Conservation (phyloP, 1,140 invertebrate genomes). For the Aplysia californica region DNA sequence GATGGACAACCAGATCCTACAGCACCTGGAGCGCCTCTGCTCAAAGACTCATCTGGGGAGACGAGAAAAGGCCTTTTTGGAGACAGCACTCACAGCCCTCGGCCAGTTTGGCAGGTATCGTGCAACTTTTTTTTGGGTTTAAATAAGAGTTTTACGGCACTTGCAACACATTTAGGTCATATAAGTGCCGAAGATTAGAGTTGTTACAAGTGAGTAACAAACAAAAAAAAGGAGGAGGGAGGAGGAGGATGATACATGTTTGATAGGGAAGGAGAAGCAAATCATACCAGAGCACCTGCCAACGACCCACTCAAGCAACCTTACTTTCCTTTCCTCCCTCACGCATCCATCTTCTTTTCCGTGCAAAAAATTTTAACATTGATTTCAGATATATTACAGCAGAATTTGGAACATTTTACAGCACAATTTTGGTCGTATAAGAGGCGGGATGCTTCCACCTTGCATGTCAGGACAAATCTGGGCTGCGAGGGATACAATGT, state of each 20-base stretch:
- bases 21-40: constrained; percentile 44
- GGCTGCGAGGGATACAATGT: no score
- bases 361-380: neutral
- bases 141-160: no score
- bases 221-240: no score
- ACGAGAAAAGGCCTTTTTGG: constrained; percentile 44
- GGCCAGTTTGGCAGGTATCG: constrained; percentile 58
- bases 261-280: no score
- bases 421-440: neutral
- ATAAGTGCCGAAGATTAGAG: no score
- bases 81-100: constrained; percentile 55
- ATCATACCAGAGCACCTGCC: no score
- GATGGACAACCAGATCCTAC: constrained; percentile 44
- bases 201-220: no score
- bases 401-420: neutral
- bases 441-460: neutral
- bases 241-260: no score
- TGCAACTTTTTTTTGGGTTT: neutral
- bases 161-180: no score
- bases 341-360: no score
- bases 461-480: neutral
- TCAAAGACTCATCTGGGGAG: constrained; percentile 23
- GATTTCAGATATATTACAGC: neutral
- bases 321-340: no score
- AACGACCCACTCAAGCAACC: no score